These are phyloP conservation scores for Psilanteris sp. DNA, from an alignment of 1,140 invertebrate genomes.

Conservation along the genomic window DNA sequence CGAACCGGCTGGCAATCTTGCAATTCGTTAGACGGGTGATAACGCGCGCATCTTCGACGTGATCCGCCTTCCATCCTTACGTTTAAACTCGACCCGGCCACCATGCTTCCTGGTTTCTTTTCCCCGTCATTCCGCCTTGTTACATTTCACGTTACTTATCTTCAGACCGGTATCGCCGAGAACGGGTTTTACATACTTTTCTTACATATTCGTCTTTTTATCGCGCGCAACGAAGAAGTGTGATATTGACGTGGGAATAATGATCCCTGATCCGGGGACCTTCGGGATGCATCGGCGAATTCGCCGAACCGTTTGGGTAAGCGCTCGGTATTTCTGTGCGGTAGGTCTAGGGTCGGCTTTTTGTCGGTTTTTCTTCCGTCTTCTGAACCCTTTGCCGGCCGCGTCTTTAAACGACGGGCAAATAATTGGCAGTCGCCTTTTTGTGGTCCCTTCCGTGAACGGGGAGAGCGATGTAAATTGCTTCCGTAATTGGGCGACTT, in stretches of 20 bases:
- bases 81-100: conserved; percentile 61
- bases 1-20: conserved; percentile 42
- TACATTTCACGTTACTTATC: conserved; percentile 62
- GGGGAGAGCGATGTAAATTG: not conserved
- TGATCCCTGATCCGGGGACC: not conserved
- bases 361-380: not conserved
- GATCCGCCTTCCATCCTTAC: not conserved
- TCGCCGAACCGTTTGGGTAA: conserved; percentile 10
- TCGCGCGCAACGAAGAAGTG: conserved; percentile 25
- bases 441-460: not conserved
- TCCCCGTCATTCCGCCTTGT: conserved; percentile 54
- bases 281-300: not conserved
- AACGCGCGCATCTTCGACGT: conserved; percentile 48
- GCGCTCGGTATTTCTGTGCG: conserved; percentile 1
- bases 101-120: conserved; percentile 70
- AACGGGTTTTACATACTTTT: conserved; percentile 63
- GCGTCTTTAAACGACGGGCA: not conserved
- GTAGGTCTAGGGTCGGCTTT: conserved; percentile 10
- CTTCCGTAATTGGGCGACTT: conserved; percentile 7
- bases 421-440: conserved; percentile 25
- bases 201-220: conserved; percentile 50
- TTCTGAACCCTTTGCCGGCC: conserved; percentile 1
- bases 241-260: conserved; percentile 53
- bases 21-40: conserved; percentile 57
- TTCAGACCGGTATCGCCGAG: conserved; percentile 52